Base-by-base conservation (phyloP, 2,888 invertebrate genomes). In the Heliconius ethilla region DNA sequence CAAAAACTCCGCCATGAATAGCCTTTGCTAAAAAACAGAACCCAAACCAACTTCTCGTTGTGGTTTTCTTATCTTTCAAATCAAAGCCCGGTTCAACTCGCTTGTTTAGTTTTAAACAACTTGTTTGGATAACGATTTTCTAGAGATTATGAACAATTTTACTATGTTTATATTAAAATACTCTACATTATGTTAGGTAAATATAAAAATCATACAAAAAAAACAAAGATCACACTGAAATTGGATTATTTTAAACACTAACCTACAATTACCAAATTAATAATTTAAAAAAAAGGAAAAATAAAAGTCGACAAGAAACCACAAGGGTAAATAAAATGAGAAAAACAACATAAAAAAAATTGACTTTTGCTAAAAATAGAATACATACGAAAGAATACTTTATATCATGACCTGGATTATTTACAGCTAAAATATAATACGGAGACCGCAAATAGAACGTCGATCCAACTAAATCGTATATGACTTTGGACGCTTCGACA, bases 391-490 rank as follows among this genome's bases (percentile, higher is more conserved):
- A 79, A 76, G 75, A 69, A 67, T 78, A 75, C 76, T 77, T 59
- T 66, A 40, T 51, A 66, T 40, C 75, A 67, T 70, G 77, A 27
- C 70, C 72, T 65, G 51, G 72, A 77, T 81, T 79, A 81, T 82
- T 81, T 79, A 79, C 55, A 33, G 79, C 75, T 80, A 78, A 80
- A 79, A 83, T 83, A 86, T 85, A 40, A 40, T 78, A 69, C 86
- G 84, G 83, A 83, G 81, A 83, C 83, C 83, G 84, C 83, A 89
- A 87, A 87, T 85, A 85, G 83, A 85, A 85, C 86, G 82, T 84
- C 90, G 89, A 90, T 90, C 88, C 87, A 84, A 67, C 82, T 86
- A 89, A 89, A 88, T 87, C 87, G 83, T 83, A 85, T 85, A 89
- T 88, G 86, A 87, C 87, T 87, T 87, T 86, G 81, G 86, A 88